Conservation (phyloP, 2,113 vertebrate species). For the Dasyurus viverrinus region DNA sequence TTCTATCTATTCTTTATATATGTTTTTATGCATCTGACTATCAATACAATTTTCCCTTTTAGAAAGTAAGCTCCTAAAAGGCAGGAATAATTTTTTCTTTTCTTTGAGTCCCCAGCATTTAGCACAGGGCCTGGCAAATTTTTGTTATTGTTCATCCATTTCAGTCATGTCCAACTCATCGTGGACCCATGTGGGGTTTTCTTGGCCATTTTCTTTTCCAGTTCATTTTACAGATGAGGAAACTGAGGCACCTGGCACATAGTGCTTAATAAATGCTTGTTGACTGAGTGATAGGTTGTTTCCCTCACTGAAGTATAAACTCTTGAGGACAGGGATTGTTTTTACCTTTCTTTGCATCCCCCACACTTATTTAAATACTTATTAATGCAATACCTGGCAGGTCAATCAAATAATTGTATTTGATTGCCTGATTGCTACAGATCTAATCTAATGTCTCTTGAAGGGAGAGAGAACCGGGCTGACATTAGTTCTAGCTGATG, state of each 20-base stretch:
- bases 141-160: not conserved
- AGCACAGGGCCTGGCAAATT: not conserved
- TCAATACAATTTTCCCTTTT: not conserved
- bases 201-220: not conserved
- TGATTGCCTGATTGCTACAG: not conserved
- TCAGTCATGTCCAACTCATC: not conserved
- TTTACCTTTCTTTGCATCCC: not conserved
- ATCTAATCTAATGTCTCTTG: not conserved
- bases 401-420: not conserved
- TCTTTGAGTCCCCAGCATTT: not conserved
- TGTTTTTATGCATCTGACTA: not conserved
- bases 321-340: not conserved
- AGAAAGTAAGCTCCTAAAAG: not conserved
- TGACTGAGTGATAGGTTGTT: not conserved
- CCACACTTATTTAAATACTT: too few relatives aligned
- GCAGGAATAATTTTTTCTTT: not conserved
- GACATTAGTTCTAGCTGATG: not conserved
- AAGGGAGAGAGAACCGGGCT: not conserved
- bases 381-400: not conserved
- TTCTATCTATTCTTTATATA: not conserved
- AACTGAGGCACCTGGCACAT: not conserved
- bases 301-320: not conserved
- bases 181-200: not conserved
- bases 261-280: not conserved
- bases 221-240: not conserved